Evolutionary conservation across 1,140 invertebrate species (phyloP).

Genomic region (Sitophilus oryzae): DNA sequence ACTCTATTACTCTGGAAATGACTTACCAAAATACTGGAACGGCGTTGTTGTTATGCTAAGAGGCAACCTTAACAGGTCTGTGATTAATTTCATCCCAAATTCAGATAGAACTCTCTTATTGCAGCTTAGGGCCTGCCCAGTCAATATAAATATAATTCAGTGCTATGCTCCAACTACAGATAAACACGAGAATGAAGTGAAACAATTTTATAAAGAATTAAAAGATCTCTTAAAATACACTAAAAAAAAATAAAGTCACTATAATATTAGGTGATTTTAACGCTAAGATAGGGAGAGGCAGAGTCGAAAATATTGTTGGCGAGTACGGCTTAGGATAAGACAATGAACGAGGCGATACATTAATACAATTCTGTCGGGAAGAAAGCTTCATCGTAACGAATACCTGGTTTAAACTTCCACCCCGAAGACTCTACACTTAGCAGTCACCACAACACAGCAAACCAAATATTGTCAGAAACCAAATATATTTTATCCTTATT

Average conservation of each 20-base stretch:
- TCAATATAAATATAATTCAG: conserved; percentile 37
- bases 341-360: conserved; percentile 39
- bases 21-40: conserved; percentile 1
- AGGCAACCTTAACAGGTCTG: neutral
- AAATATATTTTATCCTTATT: too few species aligned
- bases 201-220: too few species aligned
- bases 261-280: too few species aligned
- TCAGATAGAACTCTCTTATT: conserved; percentile 19
- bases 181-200: conserved; percentile 35
- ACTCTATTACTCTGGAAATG: conserved; percentile 16
- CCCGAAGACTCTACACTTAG: too few species aligned
- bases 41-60: conserved; percentile 12
- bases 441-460: too few species aligned
- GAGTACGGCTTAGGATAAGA: conserved; percentile 32
- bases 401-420: too few species aligned
- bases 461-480: too few species aligned
- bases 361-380: too few species aligned
- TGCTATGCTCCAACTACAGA: conserved; percentile 38
- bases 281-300: conserved; percentile 25
- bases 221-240: too few species aligned
- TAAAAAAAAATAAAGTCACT: too few species aligned
- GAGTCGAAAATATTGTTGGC: conserved; percentile 7
- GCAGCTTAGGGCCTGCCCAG: conserved; percentile 23
- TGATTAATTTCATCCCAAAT: conserved; percentile 9
- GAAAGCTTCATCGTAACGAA: too few species aligned